These are phyloP conservation scores for Chroicocephalus ridibundus DNA, from an alignment of 2,113 vertebrate genomes.

Conservation along the genomic window DNA sequence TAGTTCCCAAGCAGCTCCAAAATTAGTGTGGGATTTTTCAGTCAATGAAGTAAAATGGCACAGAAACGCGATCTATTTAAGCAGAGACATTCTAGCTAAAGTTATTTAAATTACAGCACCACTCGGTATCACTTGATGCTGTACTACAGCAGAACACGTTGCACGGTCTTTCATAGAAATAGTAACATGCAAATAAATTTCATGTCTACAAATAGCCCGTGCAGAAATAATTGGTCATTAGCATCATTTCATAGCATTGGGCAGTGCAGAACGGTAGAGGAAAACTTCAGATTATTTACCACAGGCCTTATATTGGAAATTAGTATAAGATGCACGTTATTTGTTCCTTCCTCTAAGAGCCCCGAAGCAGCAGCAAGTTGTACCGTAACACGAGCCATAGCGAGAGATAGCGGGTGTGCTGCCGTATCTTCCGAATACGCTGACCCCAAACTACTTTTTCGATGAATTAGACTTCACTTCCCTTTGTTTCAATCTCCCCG, in stretches of 20 bases:
- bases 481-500: background rate
- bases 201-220: background rate
- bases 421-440: background rate
- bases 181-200: background rate
- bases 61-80: slow-evolving; percentile 4
- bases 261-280: background rate
- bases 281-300: background rate
- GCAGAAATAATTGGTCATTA: background rate
- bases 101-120: slow-evolving; percentile 4
- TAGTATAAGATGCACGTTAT: background rate
- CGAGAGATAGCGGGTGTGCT: background rate
- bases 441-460: background rate
- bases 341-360: background rate
- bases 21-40: slow-evolving; percentile 39
- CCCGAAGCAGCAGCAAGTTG: background rate
- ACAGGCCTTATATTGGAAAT: background rate
- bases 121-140: background rate
- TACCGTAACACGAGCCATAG: background rate
- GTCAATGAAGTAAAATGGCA: slow-evolving; percentile 41
- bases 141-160: background rate
- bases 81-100: background rate
- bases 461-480: background rate
- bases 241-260: background rate
- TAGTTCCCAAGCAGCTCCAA: slow-evolving; percentile 36
- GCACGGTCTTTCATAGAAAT: background rate